These are phyloP conservation scores for Sanderia malayensis DNA, from an alignment of 30 jellyfish, hydroid and myxozoan species.

Conservation along the genomic window DNA sequence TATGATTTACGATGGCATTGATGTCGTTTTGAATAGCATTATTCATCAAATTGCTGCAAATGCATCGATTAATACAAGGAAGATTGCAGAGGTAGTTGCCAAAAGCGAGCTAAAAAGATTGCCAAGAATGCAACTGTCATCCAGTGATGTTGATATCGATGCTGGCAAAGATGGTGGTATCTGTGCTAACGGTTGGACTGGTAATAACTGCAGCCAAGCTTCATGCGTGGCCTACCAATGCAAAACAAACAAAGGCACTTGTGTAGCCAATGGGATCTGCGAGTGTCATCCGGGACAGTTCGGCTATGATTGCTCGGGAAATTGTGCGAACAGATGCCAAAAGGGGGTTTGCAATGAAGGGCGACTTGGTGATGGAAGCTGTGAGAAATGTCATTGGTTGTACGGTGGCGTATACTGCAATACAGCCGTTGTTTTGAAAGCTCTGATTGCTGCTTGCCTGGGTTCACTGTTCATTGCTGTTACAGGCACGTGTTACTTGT, in stretches of 20 bases:
- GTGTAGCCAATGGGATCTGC: slow-evolving; percentile 69
- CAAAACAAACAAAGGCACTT: slow-evolving; percentile 40
- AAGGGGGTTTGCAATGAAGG: slow-evolving; percentile 83
- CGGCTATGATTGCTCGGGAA: slow-evolving; percentile 67
- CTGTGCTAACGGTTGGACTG: slow-evolving; percentile 76
- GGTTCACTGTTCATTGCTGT: slow-evolving; percentile 48
- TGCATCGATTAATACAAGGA: slow-evolving; percentile 11
- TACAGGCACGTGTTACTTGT: slow-evolving; percentile 46
- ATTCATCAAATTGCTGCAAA: neutral
- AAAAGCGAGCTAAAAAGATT: neutral
- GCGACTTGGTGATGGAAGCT: slow-evolving; percentile 73
- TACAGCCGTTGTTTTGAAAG: slow-evolving; percentile 52
- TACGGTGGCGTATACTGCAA: slow-evolving; percentile 67
- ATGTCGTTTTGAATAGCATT: slow-evolving; percentile 13
- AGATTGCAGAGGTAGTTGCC: neutral
- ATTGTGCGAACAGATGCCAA: slow-evolving; percentile 30
- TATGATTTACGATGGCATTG: slow-evolving; percentile 48
- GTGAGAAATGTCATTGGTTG: slow-evolving; percentile 72
- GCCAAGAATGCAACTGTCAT: neutral
- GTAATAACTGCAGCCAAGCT: slow-evolving; percentile 66
- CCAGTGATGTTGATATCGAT: neutral
- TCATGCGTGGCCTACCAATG: slow-evolving; percentile 47
- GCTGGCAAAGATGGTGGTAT: neutral
- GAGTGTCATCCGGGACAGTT: slow-evolving; percentile 60
- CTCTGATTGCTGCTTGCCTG: slow-evolving; percentile 57